Conservation (phyloP, 1,140 invertebrate species). For the Drosophila tani region DNA sequence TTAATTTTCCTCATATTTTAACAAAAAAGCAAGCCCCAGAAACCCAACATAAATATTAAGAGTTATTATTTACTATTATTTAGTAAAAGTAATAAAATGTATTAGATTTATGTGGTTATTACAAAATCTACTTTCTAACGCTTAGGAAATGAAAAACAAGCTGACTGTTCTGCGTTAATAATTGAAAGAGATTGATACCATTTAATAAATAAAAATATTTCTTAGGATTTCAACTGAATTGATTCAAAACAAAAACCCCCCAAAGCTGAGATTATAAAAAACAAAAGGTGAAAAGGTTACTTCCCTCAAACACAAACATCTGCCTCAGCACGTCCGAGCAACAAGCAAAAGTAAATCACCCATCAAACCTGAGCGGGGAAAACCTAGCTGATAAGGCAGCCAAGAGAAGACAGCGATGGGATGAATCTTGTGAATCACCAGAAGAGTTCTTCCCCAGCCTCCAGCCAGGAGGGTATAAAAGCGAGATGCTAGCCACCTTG, state of each 20-base stretch:
- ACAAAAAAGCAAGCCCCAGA: neutral
- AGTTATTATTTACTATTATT: too few relatives aligned
- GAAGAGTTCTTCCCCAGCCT: slow-evolving; percentile 55
- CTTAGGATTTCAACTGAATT: too few relatives aligned
- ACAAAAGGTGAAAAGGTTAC: slow-evolving; percentile 26
- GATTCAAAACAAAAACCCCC: neutral
- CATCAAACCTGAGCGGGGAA: slow-evolving; percentile 30
- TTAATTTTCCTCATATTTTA: too few relatives aligned
- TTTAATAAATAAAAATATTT: neutral
- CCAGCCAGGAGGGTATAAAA: slow-evolving; percentile 38
- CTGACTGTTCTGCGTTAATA: neutral
- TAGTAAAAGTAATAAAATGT: too few relatives aligned
- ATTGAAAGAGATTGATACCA: too few relatives aligned
- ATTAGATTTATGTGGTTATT: neutral
- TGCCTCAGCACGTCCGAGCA: neutral
- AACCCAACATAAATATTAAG: too few relatives aligned
- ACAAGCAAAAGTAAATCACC: slow-evolving; percentile 34
- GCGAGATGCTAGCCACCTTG: neutral
- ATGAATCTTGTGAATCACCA: slow-evolving; percentile 55
- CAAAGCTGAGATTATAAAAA: neutral
- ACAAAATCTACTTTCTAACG: neutral
- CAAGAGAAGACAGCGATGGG: neutral
- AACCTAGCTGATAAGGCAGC: slow-evolving; percentile 55
- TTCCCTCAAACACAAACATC: slow-evolving; percentile 5
- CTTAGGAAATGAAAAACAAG: neutral